phyloP scores from a whole-genome alignment of 2,113 vertebrate species.

The Fulmarus glacialis region DNA sequence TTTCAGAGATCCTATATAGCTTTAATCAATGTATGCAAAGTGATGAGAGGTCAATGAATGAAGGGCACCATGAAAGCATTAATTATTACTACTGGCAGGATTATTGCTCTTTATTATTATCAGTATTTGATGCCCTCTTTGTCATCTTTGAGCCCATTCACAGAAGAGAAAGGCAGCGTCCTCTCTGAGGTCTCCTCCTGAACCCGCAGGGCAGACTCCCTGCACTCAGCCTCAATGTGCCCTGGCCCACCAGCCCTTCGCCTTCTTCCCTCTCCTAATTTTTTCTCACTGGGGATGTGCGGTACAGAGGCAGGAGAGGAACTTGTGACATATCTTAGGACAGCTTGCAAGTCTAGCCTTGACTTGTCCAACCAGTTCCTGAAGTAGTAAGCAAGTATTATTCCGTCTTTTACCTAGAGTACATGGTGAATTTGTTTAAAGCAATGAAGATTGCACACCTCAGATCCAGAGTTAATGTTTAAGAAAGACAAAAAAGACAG shows the following conservation, averaged over 20 bases:
- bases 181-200: neutral
- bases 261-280: neutral
- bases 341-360: neutral
- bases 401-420: neutral
- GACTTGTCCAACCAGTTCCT: neutral
- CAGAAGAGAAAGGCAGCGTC: neutral
- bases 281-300: neutral
- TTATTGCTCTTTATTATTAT: neutral
- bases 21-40: neutral
- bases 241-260: neutral
- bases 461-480: neutral
- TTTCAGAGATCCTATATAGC: neutral
- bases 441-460: neutral
- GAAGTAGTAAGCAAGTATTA: neutral
- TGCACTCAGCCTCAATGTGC: neutral
- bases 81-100: neutral
- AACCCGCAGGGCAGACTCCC: neutral
- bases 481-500: neutral
- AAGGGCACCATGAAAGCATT: neutral
- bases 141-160: neutral
- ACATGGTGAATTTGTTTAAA: neutral
- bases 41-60: neutral
- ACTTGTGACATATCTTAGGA: neutral
- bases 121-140: neutral
- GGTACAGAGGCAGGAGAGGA: neutral